Conservation (phyloP, 2,888 invertebrate genomes). For the Acanthosepion esculentum region DNA sequence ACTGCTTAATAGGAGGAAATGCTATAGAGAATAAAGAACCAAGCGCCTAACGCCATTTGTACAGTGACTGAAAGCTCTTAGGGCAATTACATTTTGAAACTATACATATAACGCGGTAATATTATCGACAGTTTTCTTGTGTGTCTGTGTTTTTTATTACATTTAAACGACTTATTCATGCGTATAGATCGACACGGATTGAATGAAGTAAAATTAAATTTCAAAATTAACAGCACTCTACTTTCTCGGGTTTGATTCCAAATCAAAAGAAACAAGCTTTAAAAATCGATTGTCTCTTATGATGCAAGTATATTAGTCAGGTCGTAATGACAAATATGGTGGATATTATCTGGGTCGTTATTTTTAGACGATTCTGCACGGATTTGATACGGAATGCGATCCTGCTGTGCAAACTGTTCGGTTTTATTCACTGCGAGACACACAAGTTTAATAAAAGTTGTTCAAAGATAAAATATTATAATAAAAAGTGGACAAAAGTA, state of each 20-base stretch:
- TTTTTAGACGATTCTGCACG: not conserved
- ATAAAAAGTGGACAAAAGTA: not conserved
- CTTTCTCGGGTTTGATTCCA: not conserved
- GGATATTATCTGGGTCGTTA: not conserved
- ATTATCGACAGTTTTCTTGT: no score
- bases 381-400: not conserved
- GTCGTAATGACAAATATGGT: constrained; percentile 24
- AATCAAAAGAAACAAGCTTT: not conserved
- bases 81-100: no score
- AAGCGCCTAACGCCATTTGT: no score
- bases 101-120: no score
- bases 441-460: not conserved
- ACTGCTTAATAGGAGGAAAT: no score
- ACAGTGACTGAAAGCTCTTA: no score
- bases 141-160: not conserved
- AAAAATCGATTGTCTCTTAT: not conserved
- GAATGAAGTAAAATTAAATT: no score
- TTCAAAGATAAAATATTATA: not conserved
- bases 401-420: not conserved
- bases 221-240: no score
- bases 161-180: no score
- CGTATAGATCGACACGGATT: no score
- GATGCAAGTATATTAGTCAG: not conserved
- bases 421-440: not conserved
- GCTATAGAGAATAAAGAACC: no score